Conservation (phyloP, 1,140 invertebrate species). For the Sinonovacula constricta region DNA sequence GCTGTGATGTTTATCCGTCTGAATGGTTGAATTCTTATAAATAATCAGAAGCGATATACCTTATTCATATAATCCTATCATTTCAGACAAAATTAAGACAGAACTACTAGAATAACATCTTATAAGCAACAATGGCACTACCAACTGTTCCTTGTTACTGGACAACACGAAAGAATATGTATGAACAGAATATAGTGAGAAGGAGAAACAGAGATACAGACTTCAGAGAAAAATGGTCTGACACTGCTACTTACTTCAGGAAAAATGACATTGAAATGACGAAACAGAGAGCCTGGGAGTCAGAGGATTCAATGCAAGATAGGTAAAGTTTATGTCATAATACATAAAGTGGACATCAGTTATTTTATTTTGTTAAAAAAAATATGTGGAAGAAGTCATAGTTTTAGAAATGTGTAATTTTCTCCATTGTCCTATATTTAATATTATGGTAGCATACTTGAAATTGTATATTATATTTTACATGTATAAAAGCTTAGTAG, state of each 20-base stretch:
- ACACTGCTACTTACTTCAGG: constrained; percentile 59
- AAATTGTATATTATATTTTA: constrained; percentile 14
- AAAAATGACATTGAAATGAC: constrained; percentile 61
- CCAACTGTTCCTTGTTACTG: constrained; percentile 72
- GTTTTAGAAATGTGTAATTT: too few species aligned
- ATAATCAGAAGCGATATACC: too few species aligned
- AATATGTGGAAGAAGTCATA: too few species aligned
- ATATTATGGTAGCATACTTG: constrained; percentile 4
- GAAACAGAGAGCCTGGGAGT: constrained; percentile 72
- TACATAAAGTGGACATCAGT: neutral
- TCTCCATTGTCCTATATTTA: too few species aligned
- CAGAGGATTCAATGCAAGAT: constrained; percentile 63
- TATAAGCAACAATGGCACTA: too few species aligned
- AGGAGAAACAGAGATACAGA: constrained; percentile 69
- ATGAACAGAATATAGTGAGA: constrained; percentile 73
- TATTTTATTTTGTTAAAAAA: too few species aligned
- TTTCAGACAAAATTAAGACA: too few species aligned
- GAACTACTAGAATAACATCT: too few species aligned
- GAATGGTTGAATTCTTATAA: too few species aligned
- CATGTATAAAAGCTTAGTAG: neutral
- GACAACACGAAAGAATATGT: constrained; percentile 74
- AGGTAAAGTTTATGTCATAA: constrained; percentile 54
- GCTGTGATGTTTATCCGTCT: too few species aligned
- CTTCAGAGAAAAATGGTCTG: constrained; percentile 70
- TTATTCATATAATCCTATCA: too few species aligned